Conservation (phyloP, 2,888 invertebrate species). For the Plebejus anna region DNA sequence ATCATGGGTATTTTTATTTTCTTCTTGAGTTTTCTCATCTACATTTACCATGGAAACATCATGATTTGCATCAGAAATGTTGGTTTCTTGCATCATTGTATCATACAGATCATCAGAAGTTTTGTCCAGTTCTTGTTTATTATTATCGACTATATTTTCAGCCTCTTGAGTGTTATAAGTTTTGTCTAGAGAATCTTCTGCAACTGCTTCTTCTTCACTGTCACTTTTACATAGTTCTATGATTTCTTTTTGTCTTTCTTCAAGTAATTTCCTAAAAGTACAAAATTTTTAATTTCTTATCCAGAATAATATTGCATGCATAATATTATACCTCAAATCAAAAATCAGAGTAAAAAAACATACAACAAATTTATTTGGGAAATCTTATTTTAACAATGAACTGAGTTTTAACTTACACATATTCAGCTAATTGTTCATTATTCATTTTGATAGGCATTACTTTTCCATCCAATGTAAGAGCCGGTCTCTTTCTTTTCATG, state of each 20-base stretch:
- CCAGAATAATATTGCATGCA: background rate
- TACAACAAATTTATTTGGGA: background rate
- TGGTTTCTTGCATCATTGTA: slow-evolving; percentile 25
- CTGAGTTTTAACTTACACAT: slow-evolving; percentile 77
- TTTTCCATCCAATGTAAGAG: slow-evolving; percentile 63
- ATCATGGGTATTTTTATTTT: background rate
- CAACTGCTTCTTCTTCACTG: slow-evolving; percentile 73
- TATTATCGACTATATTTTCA: background rate
- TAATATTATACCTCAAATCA: background rate
- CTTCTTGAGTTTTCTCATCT: background rate
- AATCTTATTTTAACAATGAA: background rate
- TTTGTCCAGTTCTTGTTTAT: slow-evolving; percentile 4
- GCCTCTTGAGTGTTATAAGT: slow-evolving; percentile 17
- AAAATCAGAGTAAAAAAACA: too few relatives aligned
- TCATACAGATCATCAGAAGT: slow-evolving; percentile 13
- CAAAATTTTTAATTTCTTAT: slow-evolving; percentile 16
- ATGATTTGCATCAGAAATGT: background rate
- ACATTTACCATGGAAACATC: background rate
- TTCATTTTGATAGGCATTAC: slow-evolving; percentile 82
- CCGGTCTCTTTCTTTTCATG: slow-evolving; percentile 70
- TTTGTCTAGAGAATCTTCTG: background rate
- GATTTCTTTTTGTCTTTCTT: slow-evolving; percentile 86
- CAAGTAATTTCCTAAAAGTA: slow-evolving; percentile 80
- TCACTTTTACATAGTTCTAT: slow-evolving; percentile 88
- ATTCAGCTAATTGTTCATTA: slow-evolving; percentile 81